Evolutionary conservation across 2,797 vertebrate genomes (phyloP), one percentile per base, ranked within the genome.

Genomic region (Crocodylus rhombifer): DNA sequence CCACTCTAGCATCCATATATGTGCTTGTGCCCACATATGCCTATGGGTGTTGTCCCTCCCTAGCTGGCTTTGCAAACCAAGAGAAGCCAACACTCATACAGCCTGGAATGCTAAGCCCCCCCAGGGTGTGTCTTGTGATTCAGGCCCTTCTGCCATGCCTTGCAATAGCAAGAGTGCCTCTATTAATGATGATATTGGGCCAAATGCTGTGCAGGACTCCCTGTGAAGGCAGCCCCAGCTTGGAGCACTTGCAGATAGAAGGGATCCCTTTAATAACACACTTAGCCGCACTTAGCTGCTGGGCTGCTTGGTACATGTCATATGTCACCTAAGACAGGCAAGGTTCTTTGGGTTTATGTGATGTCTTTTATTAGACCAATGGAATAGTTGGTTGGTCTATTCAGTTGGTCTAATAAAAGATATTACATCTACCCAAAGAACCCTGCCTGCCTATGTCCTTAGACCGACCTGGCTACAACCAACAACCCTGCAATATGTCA

Each of bases 1-100:
- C 18, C 1, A 0, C 6, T 0, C 28, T n/a, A 67, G n/a, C 30
- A 77, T 75, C 63, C 57, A 64, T 0, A 0, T 4, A 5, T 51
- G 56, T 51, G 62, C 63, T 30, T 36, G 4, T 28, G 90, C 62
- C 60, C 42, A 81, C 0, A 0, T 30, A 51, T 51, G 42, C 65
- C 57, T 63, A 75, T 71, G 14, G 36, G 30, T 28, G 55, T 33
- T 73, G 79, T 88, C 26, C 20, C 81, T 87, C 18, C 1, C 1
- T 21, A 81, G 15, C 51, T 91, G 80, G 10, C 65, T 93, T 87
- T 1, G n/a, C 86, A 84, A 74, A 61, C 92, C 84, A 74, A 64
- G 69, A 58, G 63, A 80, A 6, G 20, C 42, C 74, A 7, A 26
- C 61, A 57, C 81, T 80, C 81, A 69, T 4, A 2, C 33, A 82